Conservation (phyloP, 2,797 vertebrate species). For the Lacerta agilis region DNA sequence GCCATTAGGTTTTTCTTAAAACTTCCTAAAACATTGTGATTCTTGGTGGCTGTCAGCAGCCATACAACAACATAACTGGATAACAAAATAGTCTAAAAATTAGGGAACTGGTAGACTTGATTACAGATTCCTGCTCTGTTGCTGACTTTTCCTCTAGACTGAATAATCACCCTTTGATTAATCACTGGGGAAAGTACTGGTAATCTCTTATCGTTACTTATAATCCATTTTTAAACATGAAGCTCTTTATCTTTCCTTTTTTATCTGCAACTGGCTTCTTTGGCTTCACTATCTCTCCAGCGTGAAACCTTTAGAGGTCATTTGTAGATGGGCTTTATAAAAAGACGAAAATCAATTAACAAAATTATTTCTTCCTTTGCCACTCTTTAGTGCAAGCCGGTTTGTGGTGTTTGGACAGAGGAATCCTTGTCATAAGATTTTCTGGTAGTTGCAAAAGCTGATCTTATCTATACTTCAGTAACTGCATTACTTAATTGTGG, state of each 20-base stretch:
- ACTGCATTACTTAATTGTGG: not conserved
- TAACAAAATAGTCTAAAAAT: not conserved
- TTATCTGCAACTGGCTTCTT: conserved; percentile 28
- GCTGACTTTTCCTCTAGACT: fast-evolving
- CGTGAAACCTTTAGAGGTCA: not conserved
- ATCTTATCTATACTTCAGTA: not conserved
- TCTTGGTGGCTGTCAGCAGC: not conserved
- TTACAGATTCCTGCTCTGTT: fast-evolving
- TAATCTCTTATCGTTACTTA: not conserved
- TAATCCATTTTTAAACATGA: not conserved
- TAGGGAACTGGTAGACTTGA: fast-evolving
- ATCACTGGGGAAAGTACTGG: not conserved
- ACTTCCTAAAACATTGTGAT: not conserved
- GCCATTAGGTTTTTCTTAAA: not conserved
- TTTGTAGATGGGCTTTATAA: not conserved
- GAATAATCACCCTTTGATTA: fast-evolving
- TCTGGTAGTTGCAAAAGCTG: not conserved
- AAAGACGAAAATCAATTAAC: not conserved
- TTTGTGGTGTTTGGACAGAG: not conserved
- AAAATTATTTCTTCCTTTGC: not conserved
- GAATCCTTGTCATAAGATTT: not conserved
- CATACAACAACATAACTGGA: not conserved
- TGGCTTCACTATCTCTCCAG: not conserved
- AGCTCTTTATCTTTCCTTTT: not conserved
- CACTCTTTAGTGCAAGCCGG: not conserved